phyloP scores from a whole-genome alignment of 2,113 vertebrate genomes.

The Calidris pygmaea region DNA sequence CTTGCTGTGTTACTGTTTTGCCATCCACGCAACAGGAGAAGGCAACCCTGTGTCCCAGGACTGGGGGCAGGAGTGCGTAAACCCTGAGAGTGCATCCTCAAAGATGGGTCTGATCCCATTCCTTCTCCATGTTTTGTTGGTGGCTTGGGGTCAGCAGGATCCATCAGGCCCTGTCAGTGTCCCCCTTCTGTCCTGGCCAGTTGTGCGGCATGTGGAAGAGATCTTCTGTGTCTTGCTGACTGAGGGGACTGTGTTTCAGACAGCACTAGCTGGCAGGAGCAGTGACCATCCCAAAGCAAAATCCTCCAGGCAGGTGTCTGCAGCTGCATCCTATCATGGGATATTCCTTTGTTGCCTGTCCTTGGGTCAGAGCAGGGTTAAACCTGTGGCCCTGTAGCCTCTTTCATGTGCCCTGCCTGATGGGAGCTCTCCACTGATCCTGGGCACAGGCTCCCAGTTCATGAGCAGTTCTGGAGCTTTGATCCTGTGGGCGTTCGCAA shows the following conservation, averaged over 20 bases:
- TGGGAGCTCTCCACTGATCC: fast-evolving
- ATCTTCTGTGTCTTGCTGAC: background rate
- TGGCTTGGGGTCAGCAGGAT: background rate
- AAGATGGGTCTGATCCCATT: background rate
- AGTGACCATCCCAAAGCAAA: background rate
- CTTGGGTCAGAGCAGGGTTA: background rate
- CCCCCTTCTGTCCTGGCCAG: background rate
- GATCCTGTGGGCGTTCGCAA: background rate
- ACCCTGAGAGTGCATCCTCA: background rate
- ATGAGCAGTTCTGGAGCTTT: background rate
- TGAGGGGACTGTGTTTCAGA: background rate
- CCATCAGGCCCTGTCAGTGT: background rate
- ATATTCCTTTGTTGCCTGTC: background rate
- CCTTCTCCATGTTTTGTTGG: background rate
- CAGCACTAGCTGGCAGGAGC: background rate
- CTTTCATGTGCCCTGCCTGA: background rate
- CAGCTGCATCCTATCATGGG: background rate
- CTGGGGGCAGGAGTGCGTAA: background rate
- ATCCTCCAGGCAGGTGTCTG: background rate
- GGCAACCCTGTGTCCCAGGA: background rate
- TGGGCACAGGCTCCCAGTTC: background rate
- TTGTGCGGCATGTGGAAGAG: background rate
- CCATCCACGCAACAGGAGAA: background rate
- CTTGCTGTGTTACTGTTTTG: background rate
- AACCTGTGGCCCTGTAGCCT: background rate